Evolutionary conservation across 2,888 invertebrate genomes (phyloP).

Genomic region (Stegana nigrithorax): DNA sequence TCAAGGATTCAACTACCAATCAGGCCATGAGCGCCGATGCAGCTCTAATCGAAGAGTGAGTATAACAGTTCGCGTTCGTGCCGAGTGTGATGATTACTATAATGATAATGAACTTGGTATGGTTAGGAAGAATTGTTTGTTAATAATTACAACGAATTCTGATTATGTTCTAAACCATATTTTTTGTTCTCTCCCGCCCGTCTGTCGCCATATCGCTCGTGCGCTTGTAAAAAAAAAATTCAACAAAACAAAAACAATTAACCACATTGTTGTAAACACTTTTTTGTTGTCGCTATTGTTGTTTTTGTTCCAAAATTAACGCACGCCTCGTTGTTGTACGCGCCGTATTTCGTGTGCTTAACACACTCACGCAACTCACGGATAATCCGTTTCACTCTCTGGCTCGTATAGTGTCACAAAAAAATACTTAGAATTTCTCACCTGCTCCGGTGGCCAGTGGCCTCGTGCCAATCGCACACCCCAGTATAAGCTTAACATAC

Average conservation of each 20-base stretch:
- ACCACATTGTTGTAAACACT: slow-evolving; percentile 4
- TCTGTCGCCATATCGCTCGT: background rate
- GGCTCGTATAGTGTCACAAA: slow-evolving; percentile 49
- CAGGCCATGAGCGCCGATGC: slow-evolving; percentile 67
- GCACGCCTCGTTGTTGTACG: slow-evolving; percentile 18
- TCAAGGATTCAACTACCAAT: slow-evolving; percentile 71
- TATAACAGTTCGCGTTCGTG: too few relatives aligned
- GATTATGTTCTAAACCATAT: slow-evolving; percentile 1
- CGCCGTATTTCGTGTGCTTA: slow-evolving; percentile 31
- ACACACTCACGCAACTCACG: slow-evolving; percentile 33
- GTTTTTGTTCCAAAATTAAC: slow-evolving; percentile 28
- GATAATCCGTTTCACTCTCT: slow-evolving; percentile 18
- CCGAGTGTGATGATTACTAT: too few relatives aligned
- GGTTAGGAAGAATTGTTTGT: too few relatives aligned
- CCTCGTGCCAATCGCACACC: slow-evolving; percentile 37
- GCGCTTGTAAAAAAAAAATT: slow-evolving; percentile 8
- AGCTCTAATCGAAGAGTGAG: slow-evolving; percentile 74
- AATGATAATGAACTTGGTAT: too few relatives aligned
- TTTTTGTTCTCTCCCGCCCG: background rate
- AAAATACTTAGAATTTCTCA: slow-evolving; percentile 75
- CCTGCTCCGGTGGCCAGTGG: slow-evolving; percentile 66
- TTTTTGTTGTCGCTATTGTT: slow-evolving; percentile 19
- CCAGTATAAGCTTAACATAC: slow-evolving; percentile 47
- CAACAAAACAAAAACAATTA: background rate
- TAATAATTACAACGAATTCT: too few relatives aligned